Evolutionary conservation across 2,797 vertebrate genomes (phyloP), one percentile per base, ranked within the genome.

Genomic region (Neostethus bicornis): DNA sequence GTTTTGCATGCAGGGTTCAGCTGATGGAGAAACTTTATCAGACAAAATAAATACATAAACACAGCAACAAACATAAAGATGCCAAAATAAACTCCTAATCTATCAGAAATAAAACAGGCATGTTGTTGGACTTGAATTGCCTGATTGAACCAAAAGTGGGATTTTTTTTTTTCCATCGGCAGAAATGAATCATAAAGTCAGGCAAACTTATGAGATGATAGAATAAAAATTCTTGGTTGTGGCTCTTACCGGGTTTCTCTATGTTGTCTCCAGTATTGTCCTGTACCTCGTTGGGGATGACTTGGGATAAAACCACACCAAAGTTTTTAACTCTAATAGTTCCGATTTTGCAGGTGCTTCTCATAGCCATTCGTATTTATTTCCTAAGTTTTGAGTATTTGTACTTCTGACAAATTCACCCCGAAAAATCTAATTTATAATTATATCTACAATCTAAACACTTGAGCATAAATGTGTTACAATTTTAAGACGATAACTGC

Each of bases 291-390:
- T 72, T 90, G 65, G 91, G 91, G 80, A 92, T 90, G 79, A 92
- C 92, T 92, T 92, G 83, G 76, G 85, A 92, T 88, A 90, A 87
- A 92, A 93, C 79, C 89, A 92, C 79, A 92, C 75, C 89, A 89
- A 72, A 61, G 54, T 56, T 25, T 70, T 60, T 62, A 41, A 50
- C 20, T 54, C 51, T 67, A 48, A 59, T 37, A 35, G 55, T 58
- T 35, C 62, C 51, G 17, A 52, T 48, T 34, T 19, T 45, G 58
- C 51, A 41, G 20, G 19, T 42, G 39, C 20, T 42, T 42, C 39
- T 42, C 20, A 42, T 42, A 42, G 39, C 23, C 39, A 7, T 7
- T 42, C 12, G 17, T 19, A 19, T 11, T 20, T 3, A 20, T 21
- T 4, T 42, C 6, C 7, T 17, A 12, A 13, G 21, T 39, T 7